Evolutionary conservation across 92 coral and sea anemone genomes (phyloP).

Genomic region (Parazoanthus atlanticus): DNA sequence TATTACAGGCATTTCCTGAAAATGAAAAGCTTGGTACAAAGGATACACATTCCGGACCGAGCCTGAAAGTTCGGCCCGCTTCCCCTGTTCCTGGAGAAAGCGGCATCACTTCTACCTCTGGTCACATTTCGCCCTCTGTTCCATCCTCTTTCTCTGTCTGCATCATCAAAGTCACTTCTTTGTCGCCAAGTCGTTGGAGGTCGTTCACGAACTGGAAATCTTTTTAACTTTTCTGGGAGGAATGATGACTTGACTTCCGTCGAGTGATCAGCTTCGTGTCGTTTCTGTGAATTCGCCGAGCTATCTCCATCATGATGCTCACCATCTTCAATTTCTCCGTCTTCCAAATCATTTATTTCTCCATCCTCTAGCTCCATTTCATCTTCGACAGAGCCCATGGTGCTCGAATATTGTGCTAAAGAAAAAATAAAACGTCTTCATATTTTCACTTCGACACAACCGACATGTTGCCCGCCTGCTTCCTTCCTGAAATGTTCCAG

Average conservation of each 20-base stretch:
- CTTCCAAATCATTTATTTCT: constrained; percentile 94
- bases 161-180: constrained; percentile 9
- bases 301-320: constrained; percentile 28
- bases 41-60: constrained; percentile 32
- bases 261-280: background rate
- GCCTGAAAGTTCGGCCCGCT: constrained; percentile 7
- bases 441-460: background rate
- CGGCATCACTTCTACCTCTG: background rate
- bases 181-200: constrained; percentile 3
- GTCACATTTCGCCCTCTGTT: constrained; percentile 5
- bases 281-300: background rate
- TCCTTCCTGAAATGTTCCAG: background rate
- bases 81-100: constrained; percentile 8
- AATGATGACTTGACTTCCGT: background rate
- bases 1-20: background rate
- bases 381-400: constrained; percentile 49
- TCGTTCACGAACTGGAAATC: constrained; percentile 28
- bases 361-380: constrained; percentile 91
- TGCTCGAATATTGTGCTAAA: background rate
- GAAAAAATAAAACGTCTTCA: background rate
- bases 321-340: constrained; percentile 93
- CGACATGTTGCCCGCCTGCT: constrained; percentile 37
- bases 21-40: background rate
- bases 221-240: constrained; percentile 3
- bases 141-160: constrained; percentile 32